A percentile compares a stretch with the other conserved stretches of the same genome.
phyloP scores from a whole-genome alignment of 1,140 invertebrate genomes.

The Hyphantria cunea region DNA sequence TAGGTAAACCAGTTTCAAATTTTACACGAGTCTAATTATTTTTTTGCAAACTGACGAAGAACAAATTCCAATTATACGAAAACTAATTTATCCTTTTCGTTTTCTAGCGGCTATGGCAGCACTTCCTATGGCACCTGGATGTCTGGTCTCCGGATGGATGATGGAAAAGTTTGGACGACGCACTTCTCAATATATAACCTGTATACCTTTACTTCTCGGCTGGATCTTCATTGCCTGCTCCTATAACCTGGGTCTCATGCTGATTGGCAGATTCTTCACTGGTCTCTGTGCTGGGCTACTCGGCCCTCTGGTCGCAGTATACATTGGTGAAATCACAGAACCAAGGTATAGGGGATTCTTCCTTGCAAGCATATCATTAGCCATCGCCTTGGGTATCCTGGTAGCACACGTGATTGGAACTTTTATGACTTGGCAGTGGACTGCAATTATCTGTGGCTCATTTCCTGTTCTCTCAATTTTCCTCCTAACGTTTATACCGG shows the following conservation, averaged over 20 bases:
- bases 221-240: conserved; percentile 85
- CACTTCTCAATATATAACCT: conserved; percentile 83
- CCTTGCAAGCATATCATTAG: conserved; percentile 80
- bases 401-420: conserved; percentile 83
- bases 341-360: conserved; percentile 83
- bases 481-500: conserved; percentile 83
- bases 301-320: conserved; percentile 79
- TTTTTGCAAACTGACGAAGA: neutral
- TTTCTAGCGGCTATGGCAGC: conserved; percentile 82
- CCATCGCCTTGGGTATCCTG: conserved; percentile 82
- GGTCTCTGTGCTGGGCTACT: conserved; percentile 83
- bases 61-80: neutral
- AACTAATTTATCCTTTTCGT: conserved; percentile 24
- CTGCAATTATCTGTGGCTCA: conserved; percentile 79
- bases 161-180: conserved; percentile 87
- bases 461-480: conserved; percentile 79
- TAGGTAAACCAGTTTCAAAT: conserved; percentile 78
- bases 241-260: conserved; percentile 76
- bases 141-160: conserved; percentile 82
- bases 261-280: conserved; percentile 85
- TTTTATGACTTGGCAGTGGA: conserved; percentile 83
- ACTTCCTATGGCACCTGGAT: conserved; percentile 83
- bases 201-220: conserved; percentile 84
- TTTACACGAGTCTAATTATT: neutral
- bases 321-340: conserved; percentile 83